Conservation (phyloP, 1,140 invertebrate species). For the Pomacea maculata region DNA sequence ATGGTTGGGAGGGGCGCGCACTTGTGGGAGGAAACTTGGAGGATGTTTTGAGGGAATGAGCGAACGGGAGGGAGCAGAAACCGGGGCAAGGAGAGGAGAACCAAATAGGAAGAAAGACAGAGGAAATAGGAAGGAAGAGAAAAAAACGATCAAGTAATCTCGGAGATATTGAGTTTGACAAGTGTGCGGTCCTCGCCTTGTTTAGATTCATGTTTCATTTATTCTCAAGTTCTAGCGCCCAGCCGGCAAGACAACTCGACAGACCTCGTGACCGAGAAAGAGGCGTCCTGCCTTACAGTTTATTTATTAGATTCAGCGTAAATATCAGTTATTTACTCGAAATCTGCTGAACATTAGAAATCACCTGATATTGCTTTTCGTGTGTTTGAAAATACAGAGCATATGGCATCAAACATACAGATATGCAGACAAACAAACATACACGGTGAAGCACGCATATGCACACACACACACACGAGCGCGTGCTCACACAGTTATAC, state of each 20-base stretch:
- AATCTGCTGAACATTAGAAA: too few relatives aligned
- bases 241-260: too few relatives aligned
- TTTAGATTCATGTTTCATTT: too few relatives aligned
- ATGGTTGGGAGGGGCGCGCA: not conserved
- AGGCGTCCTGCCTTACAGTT: too few relatives aligned
- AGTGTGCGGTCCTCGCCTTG: too few relatives aligned
- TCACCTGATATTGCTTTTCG: too few relatives aligned
- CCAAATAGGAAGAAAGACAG: not conserved
- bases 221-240: too few relatives aligned
- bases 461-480: not conserved
- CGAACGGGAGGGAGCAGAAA: not conserved
- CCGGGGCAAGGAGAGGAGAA: too few relatives aligned
- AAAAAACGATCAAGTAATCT: not conserved
- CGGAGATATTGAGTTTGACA: not conserved
- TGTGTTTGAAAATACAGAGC: too few relatives aligned
- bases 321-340: too few relatives aligned
- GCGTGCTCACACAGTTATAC: not conserved
- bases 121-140: not conserved
- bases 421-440: conserved; percentile 6
- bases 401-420: not conserved
- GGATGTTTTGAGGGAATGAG: not conserved
- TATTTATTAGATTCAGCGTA: too few relatives aligned
- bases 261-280: too few relatives aligned
- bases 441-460: not conserved
- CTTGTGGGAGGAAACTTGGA: not conserved